Evolutionary conservation across 2,113 vertebrate genomes (phyloP).

Genomic region (Misgurnus anguillicaudatus): DNA sequence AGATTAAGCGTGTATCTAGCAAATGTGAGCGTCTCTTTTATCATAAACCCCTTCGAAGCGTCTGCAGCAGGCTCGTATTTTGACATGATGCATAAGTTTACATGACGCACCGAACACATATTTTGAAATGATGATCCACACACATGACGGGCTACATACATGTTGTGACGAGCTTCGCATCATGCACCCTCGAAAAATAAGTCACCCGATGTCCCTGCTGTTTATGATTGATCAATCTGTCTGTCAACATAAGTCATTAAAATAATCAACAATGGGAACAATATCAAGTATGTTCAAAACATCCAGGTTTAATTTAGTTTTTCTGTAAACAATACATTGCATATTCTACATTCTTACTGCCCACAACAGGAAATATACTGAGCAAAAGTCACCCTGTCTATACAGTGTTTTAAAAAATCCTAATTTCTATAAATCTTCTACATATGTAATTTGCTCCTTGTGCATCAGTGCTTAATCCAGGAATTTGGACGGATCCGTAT

Average conservation of each 20-base stretch:
- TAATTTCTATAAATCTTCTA: not conserved
- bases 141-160: too few relatives aligned
- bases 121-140: too few relatives aligned
- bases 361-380: not conserved
- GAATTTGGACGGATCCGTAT: slow-evolving; percentile 83
- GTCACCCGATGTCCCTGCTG: too few relatives aligned
- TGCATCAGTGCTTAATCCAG: slow-evolving; percentile 71
- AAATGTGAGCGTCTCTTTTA: too few relatives aligned
- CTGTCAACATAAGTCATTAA: not conserved
- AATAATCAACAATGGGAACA: not conserved
- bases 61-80: too few relatives aligned
- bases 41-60: too few relatives aligned
- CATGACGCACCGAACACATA: too few relatives aligned
- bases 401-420: too few relatives aligned
- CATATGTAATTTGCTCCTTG: not conserved
- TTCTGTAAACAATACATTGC: not conserved
- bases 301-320: not conserved
- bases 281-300: not conserved
- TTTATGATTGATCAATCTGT: not conserved
- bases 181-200: too few relatives aligned
- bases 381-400: not conserved
- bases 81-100: too few relatives aligned
- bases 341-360: not conserved
- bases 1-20: too few relatives aligned
- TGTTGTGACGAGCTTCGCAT: too few relatives aligned